Evolutionary conservation across 1,140 invertebrate genomes (phyloP), one percentile per base, ranked within the genome.

Genomic region (Diorhabda sublineata): DNA sequence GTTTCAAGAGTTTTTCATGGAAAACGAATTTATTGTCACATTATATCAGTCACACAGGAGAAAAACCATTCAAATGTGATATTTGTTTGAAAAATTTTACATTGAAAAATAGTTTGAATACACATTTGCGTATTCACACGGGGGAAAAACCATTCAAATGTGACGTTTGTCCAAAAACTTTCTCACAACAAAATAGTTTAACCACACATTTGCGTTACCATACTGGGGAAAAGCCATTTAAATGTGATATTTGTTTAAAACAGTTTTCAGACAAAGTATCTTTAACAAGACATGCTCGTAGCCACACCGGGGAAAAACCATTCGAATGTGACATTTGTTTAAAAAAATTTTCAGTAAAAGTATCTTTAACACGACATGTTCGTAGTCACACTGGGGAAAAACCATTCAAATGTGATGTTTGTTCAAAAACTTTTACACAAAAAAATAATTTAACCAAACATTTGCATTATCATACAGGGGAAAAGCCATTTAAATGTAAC

Each of bases 381-480:
- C 6, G n/a, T 7, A 56, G 6, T 6, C 52, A 56, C 52, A 56
- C 52, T 7, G 52, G 6, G n/a, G 52, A 56, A 56, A 56, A 56
- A 7, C 73, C 76, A 2, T 70, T 75, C 67, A 69, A 65, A 42
- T 79, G 78, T 67, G 67, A 52, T 42, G 45, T 74, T 5, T 79
- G 78, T 69, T 63, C 70, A 8, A 75, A 76, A 67, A 70, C 69
- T 0, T 79, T 78, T 61, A 71, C 70, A 3, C 76, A 77, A 67
- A 63, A 67, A 5, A 56, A 71, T 41, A 74, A 76, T 69, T 61
- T 77, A 4, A 76, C 72, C 57, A 68, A 71, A 42, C 77, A 78
- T 68, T 85, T 91, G 67, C 80, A 43, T 26, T 26, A 26, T 26
- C 26, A 26, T 26, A 26, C 26, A 26, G 26, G 26, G 26, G 26